A percentile compares a stretch with the other conserved stretches of the same genome.
These are phyloP conservation scores for Nymphicus hollandicus DNA, from an alignment of 2,113 vertebrate species.

Conservation along the genomic window DNA sequence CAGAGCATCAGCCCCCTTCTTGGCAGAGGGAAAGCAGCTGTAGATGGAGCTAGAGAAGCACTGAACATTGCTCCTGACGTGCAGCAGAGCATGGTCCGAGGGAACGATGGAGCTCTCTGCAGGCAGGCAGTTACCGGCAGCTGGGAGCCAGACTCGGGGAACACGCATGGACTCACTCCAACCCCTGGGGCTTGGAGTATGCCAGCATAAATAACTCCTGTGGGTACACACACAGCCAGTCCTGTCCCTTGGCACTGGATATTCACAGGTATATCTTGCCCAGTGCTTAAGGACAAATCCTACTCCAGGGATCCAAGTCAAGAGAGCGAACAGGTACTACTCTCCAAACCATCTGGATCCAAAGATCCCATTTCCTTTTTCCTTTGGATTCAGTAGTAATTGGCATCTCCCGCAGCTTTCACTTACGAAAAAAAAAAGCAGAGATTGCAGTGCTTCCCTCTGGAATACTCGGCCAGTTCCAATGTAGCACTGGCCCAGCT, in stretches of 20 bases:
- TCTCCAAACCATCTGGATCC: not conserved
- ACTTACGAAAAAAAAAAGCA: accelerated
- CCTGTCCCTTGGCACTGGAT: accelerated
- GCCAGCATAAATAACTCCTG: accelerated
- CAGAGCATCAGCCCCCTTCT: too few species aligned
- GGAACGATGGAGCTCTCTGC: accelerated
- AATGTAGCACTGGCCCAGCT: accelerated
- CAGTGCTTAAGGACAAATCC: not conserved
- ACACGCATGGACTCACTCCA: accelerated
- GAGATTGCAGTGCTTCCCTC: not conserved
- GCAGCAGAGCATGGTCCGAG: not conserved
- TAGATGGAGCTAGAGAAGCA: slow-evolving; percentile 63
- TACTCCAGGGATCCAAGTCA: not conserved
- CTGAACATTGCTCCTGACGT: not conserved
- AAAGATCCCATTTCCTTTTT: not conserved
- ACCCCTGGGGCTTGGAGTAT: not conserved
- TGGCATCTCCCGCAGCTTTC: not conserved
- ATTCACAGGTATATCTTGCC: accelerated
- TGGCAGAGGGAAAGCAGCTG: not conserved
- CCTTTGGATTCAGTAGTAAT: accelerated
- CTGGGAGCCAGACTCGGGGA: not conserved
- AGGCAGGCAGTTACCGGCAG: not conserved
- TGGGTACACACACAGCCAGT: accelerated
- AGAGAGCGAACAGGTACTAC: not conserved
- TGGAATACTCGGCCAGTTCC: not conserved